Evolutionary conservation across 2,888 invertebrate genomes (phyloP), one percentile per base, ranked within the genome.

Genomic region (Hirtodrosophila confusa): DNA sequence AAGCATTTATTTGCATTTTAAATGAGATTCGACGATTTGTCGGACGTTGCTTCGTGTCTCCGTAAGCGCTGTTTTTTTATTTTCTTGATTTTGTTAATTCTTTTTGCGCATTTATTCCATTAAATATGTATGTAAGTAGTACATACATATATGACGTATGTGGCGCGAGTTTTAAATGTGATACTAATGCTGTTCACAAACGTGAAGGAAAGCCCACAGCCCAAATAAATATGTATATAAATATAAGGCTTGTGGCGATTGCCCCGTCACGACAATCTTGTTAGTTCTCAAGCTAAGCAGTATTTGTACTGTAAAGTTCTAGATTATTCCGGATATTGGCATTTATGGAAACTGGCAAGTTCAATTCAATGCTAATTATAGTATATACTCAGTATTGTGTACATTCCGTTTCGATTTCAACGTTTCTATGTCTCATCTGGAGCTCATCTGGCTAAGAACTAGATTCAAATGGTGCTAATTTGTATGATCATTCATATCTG

Each of bases 381-480:
- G 17, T 17, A 17, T 50, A 50, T 5, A 27, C 9, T 48, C 12
- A 10, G 6, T n/a, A n/a, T n/a, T n/a, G n/a, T n/a, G n/a, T n/a
- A n/a, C n/a, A n/a, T n/a, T n/a, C n/a, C n/a, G n/a, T n/a, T n/a
- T n/a, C n/a, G n/a, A n/a, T n/a, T n/a, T n/a, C n/a, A n/a, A n/a
- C n/a, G n/a, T n/a, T 29, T 47, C 33, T 5, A n/a, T 47, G n/a
- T 11, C 10, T 36, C 10, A 33, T 24, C 54, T 49, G 39, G 31
- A 24, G 31, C 17, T 40, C 27, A 60, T 50, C 58, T 50, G 63
- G 48, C 31, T 55, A 37, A 44, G 49, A 76, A 69, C 82, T 79
- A 77, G 75, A 60, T 71, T 40, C 11, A n/a, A 55, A 50, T 65
- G 24, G 60, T 65, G 86, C 48, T 75, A 83, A 83, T 86, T 77